Evolutionary conservation across 2,113 vertebrate species (phyloP).

Genomic region (Muscicapa adusta): DNA sequence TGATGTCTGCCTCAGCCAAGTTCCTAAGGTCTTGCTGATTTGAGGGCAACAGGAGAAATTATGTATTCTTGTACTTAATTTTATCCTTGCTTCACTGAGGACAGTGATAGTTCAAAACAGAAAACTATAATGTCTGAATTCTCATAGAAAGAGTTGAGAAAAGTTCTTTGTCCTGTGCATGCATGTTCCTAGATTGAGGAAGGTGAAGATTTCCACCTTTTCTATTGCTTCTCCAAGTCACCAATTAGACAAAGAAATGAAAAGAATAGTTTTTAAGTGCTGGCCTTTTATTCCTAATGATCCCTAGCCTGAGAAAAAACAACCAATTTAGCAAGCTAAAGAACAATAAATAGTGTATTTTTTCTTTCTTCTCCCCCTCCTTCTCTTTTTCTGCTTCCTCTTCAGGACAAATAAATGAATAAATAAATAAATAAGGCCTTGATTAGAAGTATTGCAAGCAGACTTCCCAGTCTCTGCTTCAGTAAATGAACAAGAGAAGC

Average conservation of each 20-base stretch:
- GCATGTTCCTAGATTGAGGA: background rate
- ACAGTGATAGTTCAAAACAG: background rate
- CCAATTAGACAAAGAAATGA: background rate
- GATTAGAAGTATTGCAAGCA: background rate
- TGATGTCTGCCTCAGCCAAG: background rate
- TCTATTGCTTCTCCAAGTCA: background rate
- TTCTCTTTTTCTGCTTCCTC: background rate
- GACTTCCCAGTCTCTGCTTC: background rate
- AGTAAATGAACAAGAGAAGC: constrained; percentile 19
- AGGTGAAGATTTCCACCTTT: background rate
- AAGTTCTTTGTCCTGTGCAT: background rate
- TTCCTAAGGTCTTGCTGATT: background rate
- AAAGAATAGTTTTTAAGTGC: background rate
- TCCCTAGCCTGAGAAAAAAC: background rate
- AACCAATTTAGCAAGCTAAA: background rate
- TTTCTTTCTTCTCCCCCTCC: background rate
- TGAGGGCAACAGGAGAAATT: background rate
- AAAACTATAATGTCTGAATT: background rate
- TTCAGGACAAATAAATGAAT: background rate
- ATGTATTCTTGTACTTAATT: background rate
- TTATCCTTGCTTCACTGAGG: background rate
- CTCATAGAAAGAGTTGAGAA: background rate
- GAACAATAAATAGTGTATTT: background rate
- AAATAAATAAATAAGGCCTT: background rate
- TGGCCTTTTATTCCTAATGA: background rate